A percentile compares a stretch with the other conserved stretches of the same genome.
These are phyloP conservation scores for Drosophila navojoa DNA, from an alignment of 1,140 invertebrate genomes.

Conservation along the genomic window DNA sequence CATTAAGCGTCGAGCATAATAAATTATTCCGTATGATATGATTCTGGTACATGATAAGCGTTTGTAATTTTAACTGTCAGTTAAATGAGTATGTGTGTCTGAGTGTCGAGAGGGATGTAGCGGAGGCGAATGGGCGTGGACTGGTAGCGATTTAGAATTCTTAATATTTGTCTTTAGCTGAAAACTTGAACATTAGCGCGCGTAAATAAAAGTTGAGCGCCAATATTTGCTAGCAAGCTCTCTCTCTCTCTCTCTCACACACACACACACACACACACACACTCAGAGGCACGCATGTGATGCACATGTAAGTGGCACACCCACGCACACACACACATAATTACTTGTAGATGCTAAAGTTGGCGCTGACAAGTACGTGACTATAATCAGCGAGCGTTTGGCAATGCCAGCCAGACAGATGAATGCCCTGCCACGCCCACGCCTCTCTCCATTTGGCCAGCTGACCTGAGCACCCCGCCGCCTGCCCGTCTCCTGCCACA, in stretches of 20 bases:
- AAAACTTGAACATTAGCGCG: slow-evolving; percentile 80
- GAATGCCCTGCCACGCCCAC: neutral
- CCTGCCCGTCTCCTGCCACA: neutral
- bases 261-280: slow-evolving; percentile 14
- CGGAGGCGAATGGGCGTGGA: neutral
- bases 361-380: slow-evolving; percentile 73
- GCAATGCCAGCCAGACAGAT: slow-evolving; percentile 42
- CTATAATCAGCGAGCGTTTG: slow-evolving; percentile 73
- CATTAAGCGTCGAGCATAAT: slow-evolving; percentile 81
- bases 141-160: slow-evolving; percentile 71
- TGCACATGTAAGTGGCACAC: slow-evolving; percentile 18
- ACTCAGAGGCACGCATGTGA: slow-evolving; percentile 26
- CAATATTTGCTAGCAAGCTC: slow-evolving; percentile 68
- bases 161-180: slow-evolving; percentile 77
- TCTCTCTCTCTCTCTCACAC: neutral
- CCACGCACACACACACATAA: slow-evolving; percentile 43
- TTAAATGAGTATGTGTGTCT: slow-evolving; percentile 61
- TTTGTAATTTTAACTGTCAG: slow-evolving; percentile 83
- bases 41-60: slow-evolving; percentile 82
- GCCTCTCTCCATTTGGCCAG: slow-evolving; percentile 22
- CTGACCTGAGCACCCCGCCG: slow-evolving; percentile 17
- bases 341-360: slow-evolving; percentile 49
- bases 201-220: slow-evolving; percentile 79
- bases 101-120: no score
- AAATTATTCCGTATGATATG: slow-evolving; percentile 83